These are phyloP conservation scores for Drosophila miranda DNA, from an alignment of 1,140 invertebrate species.

Conservation along the genomic window DNA sequence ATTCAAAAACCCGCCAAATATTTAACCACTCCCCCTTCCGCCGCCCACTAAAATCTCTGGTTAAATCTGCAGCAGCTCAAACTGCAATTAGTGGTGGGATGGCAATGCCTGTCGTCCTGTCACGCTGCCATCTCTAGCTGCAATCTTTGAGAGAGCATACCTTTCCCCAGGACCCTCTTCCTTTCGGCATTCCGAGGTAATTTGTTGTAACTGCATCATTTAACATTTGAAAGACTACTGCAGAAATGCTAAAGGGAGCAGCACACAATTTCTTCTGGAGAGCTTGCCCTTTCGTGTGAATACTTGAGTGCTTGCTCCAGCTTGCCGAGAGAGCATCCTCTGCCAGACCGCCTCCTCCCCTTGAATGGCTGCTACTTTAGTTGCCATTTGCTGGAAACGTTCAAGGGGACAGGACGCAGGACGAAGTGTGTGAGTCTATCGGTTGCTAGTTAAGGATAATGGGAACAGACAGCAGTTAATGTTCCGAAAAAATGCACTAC, in stretches of 20 bases:
- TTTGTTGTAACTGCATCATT: constrained; percentile 76
- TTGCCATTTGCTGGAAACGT: constrained; percentile 46
- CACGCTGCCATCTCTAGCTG: constrained; percentile 39
- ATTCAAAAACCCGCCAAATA: constrained; percentile 63
- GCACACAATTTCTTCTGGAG: constrained; percentile 26
- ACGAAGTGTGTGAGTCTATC: constrained; percentile 47
- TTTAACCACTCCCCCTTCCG: constrained; percentile 23
- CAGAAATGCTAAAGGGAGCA: constrained; percentile 32
- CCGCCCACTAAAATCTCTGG: not conserved
- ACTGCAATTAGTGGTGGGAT: constrained; percentile 32
- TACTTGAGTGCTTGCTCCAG: constrained; percentile 19
- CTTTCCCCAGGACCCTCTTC: constrained; percentile 5
- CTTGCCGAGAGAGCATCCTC: not conserved
- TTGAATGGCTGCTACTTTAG: constrained; percentile 53
- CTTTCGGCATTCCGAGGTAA: constrained; percentile 56
- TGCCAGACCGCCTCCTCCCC: not conserved
- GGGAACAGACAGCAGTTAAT: constrained; percentile 73
- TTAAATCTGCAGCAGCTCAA: constrained; percentile 29
- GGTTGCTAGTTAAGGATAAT: constrained; percentile 70
- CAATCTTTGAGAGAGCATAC: constrained; percentile 49
- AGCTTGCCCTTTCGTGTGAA: constrained; percentile 38
- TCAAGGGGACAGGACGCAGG: constrained; percentile 23
- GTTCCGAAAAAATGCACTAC: constrained; percentile 67
- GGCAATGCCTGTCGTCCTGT: constrained; percentile 36
- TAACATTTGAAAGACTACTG: constrained; percentile 73